phyloP scores from a whole-genome alignment of 2,113 vertebrate genomes.

The Podiceps cristatus region DNA sequence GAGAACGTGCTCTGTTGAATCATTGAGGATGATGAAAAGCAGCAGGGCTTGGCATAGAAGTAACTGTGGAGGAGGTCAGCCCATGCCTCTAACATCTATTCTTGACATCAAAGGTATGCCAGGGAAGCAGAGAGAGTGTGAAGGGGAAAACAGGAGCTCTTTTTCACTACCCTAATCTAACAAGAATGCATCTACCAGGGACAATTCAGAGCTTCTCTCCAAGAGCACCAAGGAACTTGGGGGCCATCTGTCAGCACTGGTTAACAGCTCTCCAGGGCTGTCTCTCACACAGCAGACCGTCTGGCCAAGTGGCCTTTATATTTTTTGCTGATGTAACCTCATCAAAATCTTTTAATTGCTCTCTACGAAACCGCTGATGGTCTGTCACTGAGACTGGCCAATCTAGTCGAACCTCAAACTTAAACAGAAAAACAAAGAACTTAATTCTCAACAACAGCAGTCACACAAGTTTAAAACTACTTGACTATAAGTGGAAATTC shows the following conservation, averaged over 20 bases:
- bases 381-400: not conserved
- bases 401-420: not conserved
- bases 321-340: not conserved
- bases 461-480: not conserved
- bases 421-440: not conserved
- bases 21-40: not conserved
- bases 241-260: not conserved
- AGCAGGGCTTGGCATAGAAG: not conserved
- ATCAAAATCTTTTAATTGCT: not conserved
- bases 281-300: not conserved
- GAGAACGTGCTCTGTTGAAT: not conserved
- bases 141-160: not conserved
- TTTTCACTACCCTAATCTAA: not conserved
- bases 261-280: slow-evolving; percentile 1
- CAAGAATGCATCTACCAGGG: not conserved
- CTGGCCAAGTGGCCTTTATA: not conserved
- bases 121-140: not conserved
- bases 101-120: not conserved
- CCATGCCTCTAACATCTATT: not conserved
- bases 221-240: not conserved
- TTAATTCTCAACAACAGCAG: not conserved
- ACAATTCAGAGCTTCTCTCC: not conserved
- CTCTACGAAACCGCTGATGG: not conserved
- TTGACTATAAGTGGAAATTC: not conserved
- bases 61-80: not conserved